Percentiles rank a stretch among this genome's conserved stretches.
phyloP scores from a whole-genome alignment of 1,140 invertebrate genomes.

The Hypsibius dujardini region DNA sequence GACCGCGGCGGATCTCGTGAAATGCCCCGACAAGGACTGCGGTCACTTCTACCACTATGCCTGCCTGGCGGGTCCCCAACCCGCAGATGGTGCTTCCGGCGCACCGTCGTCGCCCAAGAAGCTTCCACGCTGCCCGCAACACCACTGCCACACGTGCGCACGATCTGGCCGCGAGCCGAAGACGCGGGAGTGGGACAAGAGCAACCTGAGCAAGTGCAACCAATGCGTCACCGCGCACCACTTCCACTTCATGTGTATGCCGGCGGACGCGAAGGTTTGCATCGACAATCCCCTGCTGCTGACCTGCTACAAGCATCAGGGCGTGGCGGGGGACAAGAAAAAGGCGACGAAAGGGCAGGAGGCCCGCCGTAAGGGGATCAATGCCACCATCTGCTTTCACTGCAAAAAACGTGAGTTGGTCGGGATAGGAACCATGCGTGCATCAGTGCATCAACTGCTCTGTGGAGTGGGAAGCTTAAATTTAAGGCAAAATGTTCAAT shows the following conservation, averaged over 20 bases:
- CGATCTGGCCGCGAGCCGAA: background rate
- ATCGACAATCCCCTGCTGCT: background rate
- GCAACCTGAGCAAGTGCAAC: background rate
- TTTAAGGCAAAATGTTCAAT: no score
- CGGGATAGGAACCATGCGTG: no score
- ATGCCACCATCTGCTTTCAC: background rate
- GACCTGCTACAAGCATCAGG: background rate
- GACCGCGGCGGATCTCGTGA: background rate
- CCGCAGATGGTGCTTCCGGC: background rate
- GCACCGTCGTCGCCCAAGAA: background rate
- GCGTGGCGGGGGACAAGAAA: background rate
- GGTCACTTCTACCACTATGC: background rate
- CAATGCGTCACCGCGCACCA: background rate
- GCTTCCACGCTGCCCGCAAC: background rate
- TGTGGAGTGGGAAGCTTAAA: no score
- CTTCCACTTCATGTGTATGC: constrained; percentile 8
- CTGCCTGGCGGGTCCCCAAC: constrained; percentile 1
- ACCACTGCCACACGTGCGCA: background rate
- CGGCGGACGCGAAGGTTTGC: background rate
- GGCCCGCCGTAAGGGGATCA: background rate
- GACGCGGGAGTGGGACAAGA: background rate
- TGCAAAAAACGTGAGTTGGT: background rate
- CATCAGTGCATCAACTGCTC: no score
- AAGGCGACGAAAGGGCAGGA: background rate
- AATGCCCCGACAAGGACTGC: background rate